Conservation (phyloP, 2,888 invertebrate genomes). For the Agrotis puta region DNA sequence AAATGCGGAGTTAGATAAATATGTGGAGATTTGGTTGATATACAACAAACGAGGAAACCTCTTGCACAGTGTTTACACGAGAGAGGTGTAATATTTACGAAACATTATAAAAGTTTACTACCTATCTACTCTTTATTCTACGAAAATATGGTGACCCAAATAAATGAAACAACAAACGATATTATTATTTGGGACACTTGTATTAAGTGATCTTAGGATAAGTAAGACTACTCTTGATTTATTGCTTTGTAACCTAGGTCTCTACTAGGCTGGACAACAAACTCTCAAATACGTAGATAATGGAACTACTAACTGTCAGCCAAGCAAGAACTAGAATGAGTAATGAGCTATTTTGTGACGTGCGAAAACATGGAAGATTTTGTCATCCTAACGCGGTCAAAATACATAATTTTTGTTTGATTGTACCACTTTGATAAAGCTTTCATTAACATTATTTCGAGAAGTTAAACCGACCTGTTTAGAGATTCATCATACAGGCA, state of each 20-base stretch:
- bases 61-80: constrained; percentile 18
- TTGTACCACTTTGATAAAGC: constrained; percentile 7
- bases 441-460: constrained; percentile 46
- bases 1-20: constrained; percentile 11
- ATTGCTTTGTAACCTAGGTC: constrained; percentile 12
- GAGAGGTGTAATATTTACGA: constrained; percentile 27
- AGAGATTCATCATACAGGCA: constrained; percentile 45
- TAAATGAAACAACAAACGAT: constrained; percentile 16
- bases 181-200: constrained; percentile 25
- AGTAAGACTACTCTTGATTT: constrained; percentile 6
- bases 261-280: constrained; percentile 12
- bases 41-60: constrained; percentile 1
- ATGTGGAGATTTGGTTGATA: constrained; percentile 13
- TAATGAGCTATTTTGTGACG: constrained; percentile 13
- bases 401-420: neutral
- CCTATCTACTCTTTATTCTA: constrained; percentile 4
- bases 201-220: constrained; percentile 13
- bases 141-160: constrained; percentile 31
- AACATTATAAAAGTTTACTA: constrained; percentile 14
- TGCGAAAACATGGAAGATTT: neutral
- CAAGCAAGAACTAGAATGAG: constrained; percentile 15
- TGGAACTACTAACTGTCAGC: constrained; percentile 4
- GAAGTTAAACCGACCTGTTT: constrained; percentile 50
- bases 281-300: neutral
- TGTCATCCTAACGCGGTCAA: neutral